Base-by-base conservation (phyloP, 2,797 vertebrate species). In the Falco novaeseelandiae region DNA sequence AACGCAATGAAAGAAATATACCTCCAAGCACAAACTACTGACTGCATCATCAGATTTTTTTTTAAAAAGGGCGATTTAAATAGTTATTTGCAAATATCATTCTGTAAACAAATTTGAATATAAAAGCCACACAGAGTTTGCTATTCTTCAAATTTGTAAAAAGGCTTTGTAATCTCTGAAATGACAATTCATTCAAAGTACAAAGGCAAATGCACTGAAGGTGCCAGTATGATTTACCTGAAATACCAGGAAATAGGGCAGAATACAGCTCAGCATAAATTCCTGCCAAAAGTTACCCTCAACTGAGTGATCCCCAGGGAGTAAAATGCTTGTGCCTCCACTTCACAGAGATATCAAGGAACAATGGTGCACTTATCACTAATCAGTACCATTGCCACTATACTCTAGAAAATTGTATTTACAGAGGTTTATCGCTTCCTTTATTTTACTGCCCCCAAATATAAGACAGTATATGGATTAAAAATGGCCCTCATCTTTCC, bases 61-160 rank as follows among this genome's bases (percentile, higher is more conserved):
- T 40, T 6, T 6, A 76, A 85, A 82, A 80, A 34, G 23, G 36
- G n/a, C 72, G 73, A 93, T 86, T 93, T 91, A 94, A 96, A 96
- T 90, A 96, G 83, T 82, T 92, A 88, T 67, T 88, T 94, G 82
- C 67, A 92, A 90, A 93, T 93, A 94, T 58, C 87, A 95, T 96
- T 93, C 95, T 97, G 96, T 96, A 97, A 97, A 97, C 93, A 96
- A 95, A 95, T 98, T 97, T 97, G 90, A 90, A 97, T 97, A 97
- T 97, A 96, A 97, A 97, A 97, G 94, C 65, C 81, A 84, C 34
- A 87, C 67, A 63, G 81, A 58, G 58, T 83, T 92, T 93, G 74
- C 90, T 95, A 93, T 81, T 90, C 76, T 96, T 96, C 84, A 93
- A 87, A 95, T 95, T 82, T 95, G 72, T 92, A 73, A 66, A 96